Evolutionary conservation across 2,113 vertebrate genomes (phyloP), one percentile per base, ranked within the genome.

Genomic region (Falcunculus frontatus): DNA sequence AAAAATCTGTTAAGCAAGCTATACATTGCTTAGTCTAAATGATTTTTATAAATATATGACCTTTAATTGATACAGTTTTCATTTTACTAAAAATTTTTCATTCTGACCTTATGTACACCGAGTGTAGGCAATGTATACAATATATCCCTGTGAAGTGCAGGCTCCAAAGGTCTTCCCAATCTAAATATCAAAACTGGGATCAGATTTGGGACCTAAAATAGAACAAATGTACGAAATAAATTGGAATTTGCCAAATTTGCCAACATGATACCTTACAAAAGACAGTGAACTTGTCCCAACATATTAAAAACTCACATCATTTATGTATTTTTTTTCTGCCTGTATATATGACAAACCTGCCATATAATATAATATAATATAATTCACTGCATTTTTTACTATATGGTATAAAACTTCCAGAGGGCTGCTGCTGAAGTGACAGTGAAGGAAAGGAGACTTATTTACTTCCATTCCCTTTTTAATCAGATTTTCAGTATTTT

Each of bases 31-130:
- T 19, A 59, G 39, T 47, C 13, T 78, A 60, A 86, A 26, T 13
- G 8, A 1, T 21, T 55, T 63, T 44, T 6, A 56, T 19, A 81
- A 84, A 70, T 56, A 62, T 35, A 56, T 21, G 5, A 76, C 3
- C 1, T 42, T 22, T 33, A 47, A 75, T 2, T 46, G 20, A 56
- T 35, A 39, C 0, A 68, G 27, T 4, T 79, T 49, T 55, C 11
- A 7, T 37, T 93, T 82, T 42, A 76, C 6, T 22, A 72, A n/a
- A 57, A 63, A 8, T 37, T 53, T 87, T 90, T 76, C 41, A 92
- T 87, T 95, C 98, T 90, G 91, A 99, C 99, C 99, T 99, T 99
- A 79, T 99, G 99, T 57, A 99, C 99, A 56, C 98, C 99, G 20
- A 99, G 97, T 50, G 97, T 83, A 62, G 99, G 99, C 74, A 99